Conservation (phyloP, 2,797 vertebrate species). For the Mareca strepera region DNA sequence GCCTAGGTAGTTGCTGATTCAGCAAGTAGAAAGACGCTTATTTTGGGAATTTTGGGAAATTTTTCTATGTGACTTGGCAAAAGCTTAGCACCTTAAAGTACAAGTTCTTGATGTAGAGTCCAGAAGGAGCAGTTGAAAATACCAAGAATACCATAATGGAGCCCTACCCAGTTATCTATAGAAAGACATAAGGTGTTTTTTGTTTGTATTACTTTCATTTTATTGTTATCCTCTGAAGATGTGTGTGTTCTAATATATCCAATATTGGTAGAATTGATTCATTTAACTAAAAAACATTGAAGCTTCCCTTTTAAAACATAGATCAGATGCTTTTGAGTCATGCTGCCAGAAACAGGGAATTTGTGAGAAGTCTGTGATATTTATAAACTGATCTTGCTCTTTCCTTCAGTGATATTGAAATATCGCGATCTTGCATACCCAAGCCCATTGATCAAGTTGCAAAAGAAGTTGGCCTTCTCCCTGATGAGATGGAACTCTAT, state of each 20-base stretch:
- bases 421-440: conserved; percentile 89
- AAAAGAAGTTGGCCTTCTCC: conserved; percentile 88
- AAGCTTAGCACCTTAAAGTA: background rate
- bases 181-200: background rate
- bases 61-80: background rate
- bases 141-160: background rate
- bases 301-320: background rate
- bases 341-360: rapidly evolving
- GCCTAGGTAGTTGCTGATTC: background rate
- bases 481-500: conserved; percentile 91
- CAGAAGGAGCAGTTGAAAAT: background rate
- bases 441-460: conserved; percentile 87
- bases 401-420: conserved; percentile 89
- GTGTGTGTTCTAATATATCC: background rate
- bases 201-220: background rate
- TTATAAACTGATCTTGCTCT: background rate
- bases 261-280: background rate
- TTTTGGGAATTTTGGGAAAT: background rate
- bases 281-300: background rate
- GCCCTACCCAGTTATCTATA: background rate
- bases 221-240: background rate
- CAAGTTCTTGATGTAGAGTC: background rate
- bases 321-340: background rate
- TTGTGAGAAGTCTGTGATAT: background rate
- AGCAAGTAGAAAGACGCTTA: background rate